A percentile compares a stretch with the other conserved stretches of the same genome.
Conservation (phyloP, 2,113 vertebrate species). For the Sphaerodactylus townsendi region DNA sequence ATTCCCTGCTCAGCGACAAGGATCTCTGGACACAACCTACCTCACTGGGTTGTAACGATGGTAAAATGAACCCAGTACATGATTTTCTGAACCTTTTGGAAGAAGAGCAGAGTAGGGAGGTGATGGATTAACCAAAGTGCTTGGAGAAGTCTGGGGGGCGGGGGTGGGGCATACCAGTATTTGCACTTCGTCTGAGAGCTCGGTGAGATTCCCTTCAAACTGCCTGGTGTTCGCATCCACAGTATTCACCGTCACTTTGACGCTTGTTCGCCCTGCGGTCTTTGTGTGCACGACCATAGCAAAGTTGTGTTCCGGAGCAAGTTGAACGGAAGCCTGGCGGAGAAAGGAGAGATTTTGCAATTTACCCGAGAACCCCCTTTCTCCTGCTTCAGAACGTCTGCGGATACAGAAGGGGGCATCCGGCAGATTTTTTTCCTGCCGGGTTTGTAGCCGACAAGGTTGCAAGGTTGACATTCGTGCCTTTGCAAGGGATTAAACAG, state of each 20-base stretch:
- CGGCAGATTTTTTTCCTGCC: not conserved
- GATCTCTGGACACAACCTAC: not conserved
- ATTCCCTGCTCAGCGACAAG: not conserved
- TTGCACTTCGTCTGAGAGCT: conserved; percentile 74
- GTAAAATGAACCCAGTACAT: no score
- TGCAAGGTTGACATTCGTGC: not conserved
- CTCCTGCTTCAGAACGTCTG: not conserved
- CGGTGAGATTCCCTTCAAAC: conserved; percentile 53
- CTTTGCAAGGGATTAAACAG: not conserved
- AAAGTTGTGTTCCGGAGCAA: conserved; percentile 66
- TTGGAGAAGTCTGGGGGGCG: not conserved
- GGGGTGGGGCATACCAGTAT: conserved; percentile 72
- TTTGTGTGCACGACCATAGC: conserved; percentile 70
- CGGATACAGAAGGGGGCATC: rapidly evolving
- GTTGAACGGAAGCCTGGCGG: conserved; percentile 63
- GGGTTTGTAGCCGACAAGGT: not conserved
- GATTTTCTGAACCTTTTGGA: no score
- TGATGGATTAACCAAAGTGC: not conserved
- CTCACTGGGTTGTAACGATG: not conserved
- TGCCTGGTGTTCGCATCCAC: conserved; percentile 53
- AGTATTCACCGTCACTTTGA: conserved; percentile 70
- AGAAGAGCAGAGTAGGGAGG: not conserved
- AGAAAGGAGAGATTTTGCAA: not conserved
- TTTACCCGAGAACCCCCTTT: not conserved
- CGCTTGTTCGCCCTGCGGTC: conserved; percentile 66